phyloP scores from a whole-genome alignment of 2,113 vertebrate genomes.

The Poeciliopsis prolifica region DNA sequence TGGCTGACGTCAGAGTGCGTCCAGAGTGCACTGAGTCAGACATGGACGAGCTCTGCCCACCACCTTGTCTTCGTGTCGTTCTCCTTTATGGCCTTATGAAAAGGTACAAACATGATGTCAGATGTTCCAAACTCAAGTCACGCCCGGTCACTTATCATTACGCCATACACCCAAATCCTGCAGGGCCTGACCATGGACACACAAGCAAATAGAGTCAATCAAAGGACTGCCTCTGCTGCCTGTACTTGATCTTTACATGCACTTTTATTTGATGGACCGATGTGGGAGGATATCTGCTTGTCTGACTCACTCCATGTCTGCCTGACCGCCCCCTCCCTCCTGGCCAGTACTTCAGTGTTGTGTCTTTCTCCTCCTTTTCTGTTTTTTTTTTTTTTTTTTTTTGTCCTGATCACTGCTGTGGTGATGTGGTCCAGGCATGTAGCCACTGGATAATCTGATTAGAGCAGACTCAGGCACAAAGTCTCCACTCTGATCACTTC shows the following conservation, averaged over 20 bases:
- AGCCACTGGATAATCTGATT: conserved; percentile 67
- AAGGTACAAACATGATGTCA: conserved; percentile 66
- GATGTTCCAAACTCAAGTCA: conserved; percentile 36
- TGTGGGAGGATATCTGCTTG: conserved; percentile 71
- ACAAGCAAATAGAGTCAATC: conserved; percentile 29
- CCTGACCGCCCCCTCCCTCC: conserved; percentile 73
- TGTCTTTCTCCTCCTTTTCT: conserved; percentile 59
- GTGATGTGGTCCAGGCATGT: conserved; percentile 56
- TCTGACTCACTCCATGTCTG: conserved; percentile 73
- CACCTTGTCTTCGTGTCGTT: conserved; percentile 43
- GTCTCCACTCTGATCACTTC: conserved; percentile 46
- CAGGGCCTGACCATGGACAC: conserved; percentile 38
- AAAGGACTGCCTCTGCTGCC: conserved; percentile 2
- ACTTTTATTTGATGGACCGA: conserved; percentile 56
- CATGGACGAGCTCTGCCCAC: conserved; percentile 45
- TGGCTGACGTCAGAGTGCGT: conserved; percentile 64
- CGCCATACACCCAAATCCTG: conserved; percentile 23
- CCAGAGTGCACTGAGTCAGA: conserved; percentile 62
- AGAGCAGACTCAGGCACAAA: conserved; percentile 42
- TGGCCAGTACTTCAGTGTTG: conserved; percentile 54
- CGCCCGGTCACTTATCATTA: conserved; percentile 51
- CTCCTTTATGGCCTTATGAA: conserved; percentile 45
- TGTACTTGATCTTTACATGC: conserved; percentile 43
- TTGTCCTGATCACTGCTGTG: conserved; percentile 56
- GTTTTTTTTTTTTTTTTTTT: conserved; percentile 61